Base-by-base conservation (phyloP, 2,797 vertebrate genomes). In the Xiphorhynchus erythropygius region DNA sequence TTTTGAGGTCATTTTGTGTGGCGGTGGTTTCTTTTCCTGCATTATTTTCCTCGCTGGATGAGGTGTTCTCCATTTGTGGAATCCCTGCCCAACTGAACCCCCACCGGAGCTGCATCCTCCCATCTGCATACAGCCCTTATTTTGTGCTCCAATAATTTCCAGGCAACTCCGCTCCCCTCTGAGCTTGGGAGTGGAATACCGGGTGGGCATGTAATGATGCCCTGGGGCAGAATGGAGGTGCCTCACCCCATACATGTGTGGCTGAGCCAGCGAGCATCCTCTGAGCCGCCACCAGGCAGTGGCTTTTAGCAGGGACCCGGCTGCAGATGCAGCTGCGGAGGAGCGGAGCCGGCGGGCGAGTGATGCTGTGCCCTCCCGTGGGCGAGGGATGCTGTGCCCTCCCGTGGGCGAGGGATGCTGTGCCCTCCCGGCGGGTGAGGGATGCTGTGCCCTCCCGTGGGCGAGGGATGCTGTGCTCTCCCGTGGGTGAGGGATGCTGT, bases 61-160 rank as follows among this genome's bases (percentile, higher is more conserved):
- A 91, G 65, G 76, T 94, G 67, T 44, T 91, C 81, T 89, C 81
- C 78, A 71, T 95, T 77, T 0, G 42, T 75, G 82, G 90, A 95
- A 73, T 87, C 87, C 78, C 89, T 94, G 92, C 92, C 71, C 94
- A 94, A 67, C 77, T 89, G 80, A 96, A 67, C 83, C 73, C 87
- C 50, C 56, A 93, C 55, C 60, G 80, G 76, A 94, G 91, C 94
- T 8, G 6, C 37, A 9, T 69, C 44, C 65, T 94, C 52, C 91
- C 89, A 77, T 94, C 92, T 84, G 90, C 93, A 46, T 73, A 73
- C 80, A 89, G 87, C 77, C 60, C 71, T 94, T 91, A 85, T 97
- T 97, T 97, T 95, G 96, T 95, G 96, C 97, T 97, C 96, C 94
- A 96, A 27, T 97, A 95, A 96, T 93, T 95, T 52, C 85, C 56